Evolutionary conservation across 2,113 vertebrate species (phyloP), one percentile per base, ranked within the genome.

Genomic region (Chunga burmeisteri): DNA sequence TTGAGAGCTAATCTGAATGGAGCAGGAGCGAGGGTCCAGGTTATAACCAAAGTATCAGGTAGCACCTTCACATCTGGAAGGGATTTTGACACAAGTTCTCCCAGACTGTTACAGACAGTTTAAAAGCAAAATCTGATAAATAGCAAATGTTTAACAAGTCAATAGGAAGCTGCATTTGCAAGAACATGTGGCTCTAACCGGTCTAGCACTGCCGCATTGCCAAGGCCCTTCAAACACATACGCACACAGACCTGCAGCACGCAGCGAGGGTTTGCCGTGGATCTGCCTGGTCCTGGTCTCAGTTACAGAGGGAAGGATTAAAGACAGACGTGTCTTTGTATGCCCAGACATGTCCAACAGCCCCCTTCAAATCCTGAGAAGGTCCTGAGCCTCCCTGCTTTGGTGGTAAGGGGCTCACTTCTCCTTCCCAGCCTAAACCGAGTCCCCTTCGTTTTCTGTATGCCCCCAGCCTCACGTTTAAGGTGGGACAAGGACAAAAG

Each of bases 41-140:
- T 94, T 89, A 70, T 75, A 96, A 93, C 81, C 95, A 71, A 79
- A 92, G 91, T 94, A 94, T 95, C 55, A 6, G 78, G 94, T 96
- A 88, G 96, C 96, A 84, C 82, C 56, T 94, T 94, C 97, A 97
- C 98, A 97, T 97, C 97, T 97, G 98, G 97, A 98, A 98, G 92
- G 87, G 56, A 97, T 98, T 97, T 96, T 92, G 88, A 95, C 94
- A 92, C 88, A 71, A 94, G 73, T 89, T 91, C 82, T 94, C 91
- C 90, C 70, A 86, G 94, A 70, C 95, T 80, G 56, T 81, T 62
- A 94, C 95, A 92, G 90, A 93, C 90, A 80, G 92, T 95, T 96
- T 91, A 95, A 63, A 90, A 96, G 93, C 85, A 78, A 90, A 96
- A 92, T 90, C 97, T 90, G 96, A 97, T 97, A 96, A 96, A 94